Conservation (phyloP, 1,140 invertebrate species). For the Drosophila sp. region DNA sequence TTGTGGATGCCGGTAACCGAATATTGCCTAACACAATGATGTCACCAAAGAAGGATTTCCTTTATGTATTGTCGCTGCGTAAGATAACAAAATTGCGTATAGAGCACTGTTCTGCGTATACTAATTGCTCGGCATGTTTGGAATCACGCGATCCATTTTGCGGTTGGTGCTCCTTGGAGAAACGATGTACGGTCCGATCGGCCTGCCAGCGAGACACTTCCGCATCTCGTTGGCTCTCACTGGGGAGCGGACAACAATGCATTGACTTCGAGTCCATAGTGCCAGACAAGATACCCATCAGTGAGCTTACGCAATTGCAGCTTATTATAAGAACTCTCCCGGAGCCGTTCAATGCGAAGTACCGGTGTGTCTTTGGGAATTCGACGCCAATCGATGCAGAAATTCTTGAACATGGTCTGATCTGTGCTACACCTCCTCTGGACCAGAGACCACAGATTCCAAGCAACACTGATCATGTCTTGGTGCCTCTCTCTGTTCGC, state of each 20-base stretch:
- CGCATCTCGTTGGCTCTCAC: constrained; percentile 95
- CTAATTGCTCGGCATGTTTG: constrained; percentile 94
- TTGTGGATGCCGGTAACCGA: constrained; percentile 88
- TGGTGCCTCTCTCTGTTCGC: constrained; percentile 95
- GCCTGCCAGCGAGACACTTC: constrained; percentile 96
- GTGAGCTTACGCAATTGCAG: constrained; percentile 92
- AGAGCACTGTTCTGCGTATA: constrained; percentile 95
- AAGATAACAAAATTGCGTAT: constrained; percentile 95
- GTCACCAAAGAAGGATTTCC: constrained; percentile 89
- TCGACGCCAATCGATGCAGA: constrained; percentile 93
- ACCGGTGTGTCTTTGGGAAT: constrained; percentile 96
- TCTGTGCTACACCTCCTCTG: constrained; percentile 93
- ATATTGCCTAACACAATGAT: constrained; percentile 93
- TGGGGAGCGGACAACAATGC: constrained; percentile 95
- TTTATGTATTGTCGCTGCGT: constrained; percentile 89
- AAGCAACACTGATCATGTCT: constrained; percentile 92
- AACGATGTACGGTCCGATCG: constrained; percentile 93
- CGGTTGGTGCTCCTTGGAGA: constrained; percentile 98
- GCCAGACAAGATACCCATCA: constrained; percentile 94
- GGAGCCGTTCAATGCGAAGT: constrained; percentile 94
- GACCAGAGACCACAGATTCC: constrained; percentile 91
- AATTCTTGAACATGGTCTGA: constrained; percentile 90
- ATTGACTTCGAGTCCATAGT: constrained; percentile 97
- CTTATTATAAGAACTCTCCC: constrained; percentile 95
- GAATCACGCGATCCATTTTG: constrained; percentile 98